Conservation (phyloP, 1,140 invertebrate species). For the Adoxophyes honmai region DNA sequence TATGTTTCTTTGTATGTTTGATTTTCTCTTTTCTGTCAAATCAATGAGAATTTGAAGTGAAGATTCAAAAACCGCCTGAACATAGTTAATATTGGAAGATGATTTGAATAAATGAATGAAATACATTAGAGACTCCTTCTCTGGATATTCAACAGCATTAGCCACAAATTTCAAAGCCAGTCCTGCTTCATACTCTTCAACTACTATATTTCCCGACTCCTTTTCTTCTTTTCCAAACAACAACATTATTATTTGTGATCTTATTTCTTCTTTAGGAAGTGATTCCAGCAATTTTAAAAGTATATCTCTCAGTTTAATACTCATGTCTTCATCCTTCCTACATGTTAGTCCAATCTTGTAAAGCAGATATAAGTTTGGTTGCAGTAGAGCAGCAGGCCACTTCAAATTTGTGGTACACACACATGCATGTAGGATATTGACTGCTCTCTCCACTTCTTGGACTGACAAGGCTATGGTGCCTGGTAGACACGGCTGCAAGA, state of each 20-base stretch:
- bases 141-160: constrained; percentile 25
- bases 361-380: constrained; percentile 52
- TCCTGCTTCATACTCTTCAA: constrained; percentile 59
- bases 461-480: constrained; percentile 57
- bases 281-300: constrained; percentile 55
- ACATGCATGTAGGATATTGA: constrained; percentile 67
- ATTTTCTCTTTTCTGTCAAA: constrained; percentile 31
- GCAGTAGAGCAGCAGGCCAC: constrained; percentile 37
- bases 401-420: constrained; percentile 47
- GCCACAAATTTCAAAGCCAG: constrained; percentile 45
- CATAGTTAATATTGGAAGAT: constrained; percentile 27
- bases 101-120: constrained; percentile 47
- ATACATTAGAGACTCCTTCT: constrained; percentile 33
- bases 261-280: constrained; percentile 33
- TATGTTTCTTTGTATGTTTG: constrained; percentile 34
- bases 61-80: constrained; percentile 39
- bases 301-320: constrained; percentile 54
- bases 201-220: constrained; percentile 19
- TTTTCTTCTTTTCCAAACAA: constrained; percentile 37
- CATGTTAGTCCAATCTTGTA: constrained; percentile 49
- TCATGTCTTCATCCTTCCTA: constrained; percentile 43
- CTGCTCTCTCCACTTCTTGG: constrained; percentile 64
- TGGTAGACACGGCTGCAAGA: constrained; percentile 37
- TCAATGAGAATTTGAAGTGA: constrained; percentile 44
- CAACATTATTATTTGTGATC: constrained; percentile 32